Percentiles rank a stretch among this genome's conserved stretches.
These are phyloP conservation scores for Solen grandis DNA, from an alignment of 1,140 invertebrate genomes.

Conservation along the genomic window DNA sequence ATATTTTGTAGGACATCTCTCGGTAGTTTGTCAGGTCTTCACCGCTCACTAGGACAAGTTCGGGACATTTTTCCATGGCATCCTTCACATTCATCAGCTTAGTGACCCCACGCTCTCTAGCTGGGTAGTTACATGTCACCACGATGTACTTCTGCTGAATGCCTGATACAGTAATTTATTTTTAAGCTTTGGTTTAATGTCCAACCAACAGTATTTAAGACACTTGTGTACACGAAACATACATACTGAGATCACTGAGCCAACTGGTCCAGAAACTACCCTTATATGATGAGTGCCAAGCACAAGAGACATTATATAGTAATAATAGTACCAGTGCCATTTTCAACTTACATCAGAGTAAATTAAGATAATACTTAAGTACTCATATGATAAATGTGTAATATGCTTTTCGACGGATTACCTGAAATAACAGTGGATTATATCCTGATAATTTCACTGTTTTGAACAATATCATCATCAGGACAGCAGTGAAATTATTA, in stretches of 20 bases:
- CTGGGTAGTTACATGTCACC: constrained; percentile 74
- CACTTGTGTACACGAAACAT: not conserved
- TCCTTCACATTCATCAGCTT: constrained; percentile 71
- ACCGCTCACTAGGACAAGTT: constrained; percentile 70
- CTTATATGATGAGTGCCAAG: no score
- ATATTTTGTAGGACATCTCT: constrained; percentile 75
- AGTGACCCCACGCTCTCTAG: constrained; percentile 67
- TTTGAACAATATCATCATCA: no score
- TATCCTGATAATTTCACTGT: no score
- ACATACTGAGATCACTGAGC: no score
- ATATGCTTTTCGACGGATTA: no score
- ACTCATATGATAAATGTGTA: no score
- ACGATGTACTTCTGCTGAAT: constrained; percentile 75
- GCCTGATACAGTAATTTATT: constrained; percentile 51
- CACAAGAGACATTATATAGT: not conserved
- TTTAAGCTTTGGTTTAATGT: not conserved
- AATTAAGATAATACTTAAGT: no score
- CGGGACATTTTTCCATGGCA: constrained; percentile 71
- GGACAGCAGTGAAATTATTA: no score
- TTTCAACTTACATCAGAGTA: not conserved
- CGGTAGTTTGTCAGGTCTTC: constrained; percentile 75
- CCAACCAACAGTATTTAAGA: no score
- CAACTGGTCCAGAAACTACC: no score
- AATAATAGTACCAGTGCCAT: not conserved
- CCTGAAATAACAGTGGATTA: no score